Evolutionary conservation across 2,113 vertebrate species (phyloP).

Genomic region (Agelaius tricolor): DNA sequence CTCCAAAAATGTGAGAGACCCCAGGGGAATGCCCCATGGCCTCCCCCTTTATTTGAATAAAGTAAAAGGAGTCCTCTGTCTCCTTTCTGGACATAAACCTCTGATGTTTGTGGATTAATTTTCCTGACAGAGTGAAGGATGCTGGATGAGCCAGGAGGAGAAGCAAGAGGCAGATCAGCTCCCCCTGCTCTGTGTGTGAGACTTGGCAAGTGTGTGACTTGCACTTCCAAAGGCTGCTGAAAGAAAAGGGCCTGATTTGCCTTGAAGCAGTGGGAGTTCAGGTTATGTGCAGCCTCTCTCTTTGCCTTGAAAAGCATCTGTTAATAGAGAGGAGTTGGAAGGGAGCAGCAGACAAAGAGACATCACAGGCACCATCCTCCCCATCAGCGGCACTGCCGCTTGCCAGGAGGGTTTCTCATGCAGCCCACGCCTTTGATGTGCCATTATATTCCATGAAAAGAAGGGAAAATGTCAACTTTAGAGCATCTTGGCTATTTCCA

Average conservation of each 20-base stretch:
- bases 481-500: not conserved
- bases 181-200: not conserved
- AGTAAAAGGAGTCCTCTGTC: not conserved
- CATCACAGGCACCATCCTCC: not conserved
- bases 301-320: constrained; percentile 11
- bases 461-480: not conserved
- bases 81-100: not conserved
- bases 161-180: not conserved
- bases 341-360: constrained; percentile 5
- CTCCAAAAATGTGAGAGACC: not conserved
- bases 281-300: not conserved
- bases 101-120: not conserved
- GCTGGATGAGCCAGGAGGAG: not conserved
- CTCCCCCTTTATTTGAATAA: not conserved
- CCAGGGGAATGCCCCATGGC: not conserved
- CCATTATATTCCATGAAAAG: constrained; percentile 7
- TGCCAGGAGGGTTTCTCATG: not conserved
- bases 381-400: not conserved
- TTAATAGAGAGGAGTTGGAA: constrained; percentile 17
- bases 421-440: constrained; percentile 12
- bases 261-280: not conserved
- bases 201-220: not conserved
- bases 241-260: not conserved
- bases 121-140: not conserved
- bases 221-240: not conserved